Evolutionary conservation across 2,888 invertebrate genomes (phyloP).

Genomic region (Hydropsyche betteni): DNA sequence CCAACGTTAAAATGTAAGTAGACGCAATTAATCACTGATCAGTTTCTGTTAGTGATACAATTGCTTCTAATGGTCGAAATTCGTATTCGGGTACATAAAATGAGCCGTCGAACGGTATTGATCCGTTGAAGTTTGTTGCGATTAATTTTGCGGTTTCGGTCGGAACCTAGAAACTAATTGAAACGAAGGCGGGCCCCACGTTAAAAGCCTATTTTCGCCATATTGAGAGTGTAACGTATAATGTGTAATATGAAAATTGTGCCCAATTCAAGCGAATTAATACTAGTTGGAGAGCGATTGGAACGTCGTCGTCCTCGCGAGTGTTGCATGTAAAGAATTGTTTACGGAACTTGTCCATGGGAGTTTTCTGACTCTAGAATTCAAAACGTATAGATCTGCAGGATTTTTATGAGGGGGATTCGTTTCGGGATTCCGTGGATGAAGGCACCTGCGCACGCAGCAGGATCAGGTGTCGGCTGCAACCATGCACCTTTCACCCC

Average conservation of each 20-base stretch:
- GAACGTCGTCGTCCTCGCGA: no score
- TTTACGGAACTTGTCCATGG: no score
- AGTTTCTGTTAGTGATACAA: no score
- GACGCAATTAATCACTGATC: no score
- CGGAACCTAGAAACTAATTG: slow-evolving; percentile 25
- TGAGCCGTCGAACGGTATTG: slow-evolving; percentile 27
- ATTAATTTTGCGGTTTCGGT: slow-evolving; percentile 30
- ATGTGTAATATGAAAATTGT: slow-evolving; percentile 3
- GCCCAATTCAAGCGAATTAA: background rate
- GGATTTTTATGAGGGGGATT: background rate
- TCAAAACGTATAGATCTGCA: no score
- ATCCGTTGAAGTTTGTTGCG: slow-evolving; percentile 28
- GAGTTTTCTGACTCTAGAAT: no score
- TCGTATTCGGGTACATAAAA: slow-evolving; percentile 8
- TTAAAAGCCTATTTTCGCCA: slow-evolving; percentile 4
- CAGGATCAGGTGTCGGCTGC: slow-evolving; percentile 41
- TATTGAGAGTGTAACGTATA: background rate
- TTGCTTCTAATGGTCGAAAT: slow-evolving; percentile 1
- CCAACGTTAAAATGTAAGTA: no score
- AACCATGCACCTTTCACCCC: slow-evolving; percentile 36
- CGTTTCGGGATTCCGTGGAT: slow-evolving; percentile 24
- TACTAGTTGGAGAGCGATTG: no score
- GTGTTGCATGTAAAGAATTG: no score
- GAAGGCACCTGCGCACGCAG: slow-evolving; percentile 43
- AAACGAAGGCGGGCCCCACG: slow-evolving; percentile 1